Conservation (phyloP, 2,113 vertebrate genomes). For the Coracopsis vasa region DNA sequence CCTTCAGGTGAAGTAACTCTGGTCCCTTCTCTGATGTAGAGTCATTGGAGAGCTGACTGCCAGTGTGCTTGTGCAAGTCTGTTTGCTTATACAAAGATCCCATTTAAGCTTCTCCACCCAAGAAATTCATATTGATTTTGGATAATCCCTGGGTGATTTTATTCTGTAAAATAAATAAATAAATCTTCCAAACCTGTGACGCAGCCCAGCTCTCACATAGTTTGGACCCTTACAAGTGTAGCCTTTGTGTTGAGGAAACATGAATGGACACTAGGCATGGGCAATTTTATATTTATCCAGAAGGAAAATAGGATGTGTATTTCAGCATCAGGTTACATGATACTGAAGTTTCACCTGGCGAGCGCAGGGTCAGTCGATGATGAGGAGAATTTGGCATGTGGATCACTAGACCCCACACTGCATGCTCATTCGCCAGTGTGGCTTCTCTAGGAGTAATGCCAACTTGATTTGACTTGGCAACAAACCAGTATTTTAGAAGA, state of each 20-base stretch:
- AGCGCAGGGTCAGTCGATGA: background rate
- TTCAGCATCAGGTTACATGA: background rate
- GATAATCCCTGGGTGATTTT: conserved; percentile 27
- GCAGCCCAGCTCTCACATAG: background rate
- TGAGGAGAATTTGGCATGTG: background rate
- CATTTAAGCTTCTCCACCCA: conserved; percentile 61
- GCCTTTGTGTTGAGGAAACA: background rate
- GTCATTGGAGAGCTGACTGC: conserved; percentile 14
- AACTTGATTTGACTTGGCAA: background rate
- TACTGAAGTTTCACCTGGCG: background rate
- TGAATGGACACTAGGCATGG: background rate
- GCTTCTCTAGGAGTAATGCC: background rate
- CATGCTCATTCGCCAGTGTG: background rate
- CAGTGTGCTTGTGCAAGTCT: conserved; percentile 44
- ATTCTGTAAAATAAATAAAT: conserved; percentile 58
- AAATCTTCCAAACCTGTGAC: background rate
- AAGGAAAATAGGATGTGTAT: background rate
- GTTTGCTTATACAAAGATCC: conserved; percentile 54
- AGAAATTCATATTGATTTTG: conserved; percentile 63
- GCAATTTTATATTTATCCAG: background rate
- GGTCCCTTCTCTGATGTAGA: conserved; percentile 35
- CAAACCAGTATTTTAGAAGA: background rate
- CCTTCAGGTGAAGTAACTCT: conserved; percentile 49
- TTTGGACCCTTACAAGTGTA: background rate
- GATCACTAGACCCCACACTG: background rate